phyloP scores from a whole-genome alignment of 2,797 vertebrate species.

The Artibeus lituratus region DNA sequence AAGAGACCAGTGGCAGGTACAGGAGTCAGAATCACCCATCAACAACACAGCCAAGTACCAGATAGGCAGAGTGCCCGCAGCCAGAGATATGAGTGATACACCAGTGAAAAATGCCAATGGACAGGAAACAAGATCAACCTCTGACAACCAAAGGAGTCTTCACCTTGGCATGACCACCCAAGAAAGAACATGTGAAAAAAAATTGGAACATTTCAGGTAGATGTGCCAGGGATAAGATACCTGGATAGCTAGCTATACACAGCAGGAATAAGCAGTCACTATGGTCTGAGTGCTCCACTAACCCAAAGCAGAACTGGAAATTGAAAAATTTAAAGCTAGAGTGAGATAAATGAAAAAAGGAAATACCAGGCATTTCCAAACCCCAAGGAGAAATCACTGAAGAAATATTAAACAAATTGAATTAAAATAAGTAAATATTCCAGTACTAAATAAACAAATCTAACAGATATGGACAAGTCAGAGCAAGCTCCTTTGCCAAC shows the following conservation, averaged over 20 bases:
- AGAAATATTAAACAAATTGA: conserved; percentile 10
- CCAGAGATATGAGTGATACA: not conserved
- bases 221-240: not conserved
- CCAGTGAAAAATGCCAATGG: not conserved
- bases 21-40: not conserved
- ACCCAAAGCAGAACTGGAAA: not conserved
- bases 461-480: not conserved
- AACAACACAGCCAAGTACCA: not conserved
- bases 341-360: not conserved
- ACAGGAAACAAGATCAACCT: not conserved
- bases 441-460: not conserved
- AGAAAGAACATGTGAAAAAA: not conserved
- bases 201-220: not conserved
- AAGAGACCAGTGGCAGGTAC: not conserved
- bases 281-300: not conserved
- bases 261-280: not conserved
- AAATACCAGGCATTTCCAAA: not conserved
- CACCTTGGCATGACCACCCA: not conserved
- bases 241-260: not conserved
- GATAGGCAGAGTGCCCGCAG: not conserved
- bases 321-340: not conserved
- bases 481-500: not conserved
- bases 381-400: not conserved
- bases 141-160: not conserved
- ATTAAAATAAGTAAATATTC: not conserved